Percentiles rank a stretch among this genome's conserved stretches.
Evolutionary conservation across 2,113 vertebrate species (phyloP).

Genomic region (Boleophthalmus pectinirostris): DNA sequence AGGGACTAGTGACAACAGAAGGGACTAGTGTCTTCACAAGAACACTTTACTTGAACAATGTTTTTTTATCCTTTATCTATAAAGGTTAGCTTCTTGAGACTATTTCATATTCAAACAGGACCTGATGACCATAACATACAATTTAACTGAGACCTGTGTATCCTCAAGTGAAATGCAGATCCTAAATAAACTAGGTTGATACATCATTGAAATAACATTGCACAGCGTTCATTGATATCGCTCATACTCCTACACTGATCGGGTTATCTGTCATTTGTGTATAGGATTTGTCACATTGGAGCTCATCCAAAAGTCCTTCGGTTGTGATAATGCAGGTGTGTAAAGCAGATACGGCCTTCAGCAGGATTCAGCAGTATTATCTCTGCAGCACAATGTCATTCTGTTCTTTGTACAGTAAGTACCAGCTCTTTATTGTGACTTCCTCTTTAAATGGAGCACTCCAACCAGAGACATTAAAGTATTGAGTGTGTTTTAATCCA

Average conservation of each 20-base stretch:
- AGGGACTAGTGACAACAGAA: too few species aligned
- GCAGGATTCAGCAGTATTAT: constrained; percentile 8
- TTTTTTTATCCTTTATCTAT: too few species aligned
- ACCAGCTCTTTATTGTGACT: constrained; percentile 4
- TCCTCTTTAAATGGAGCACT: constrained; percentile 6
- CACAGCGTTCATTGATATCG: neutral
- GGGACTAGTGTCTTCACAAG: too few species aligned
- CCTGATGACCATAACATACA: neutral
- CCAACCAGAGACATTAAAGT: constrained; percentile 13
- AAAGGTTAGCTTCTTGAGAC: neutral
- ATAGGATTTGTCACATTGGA: constrained; percentile 23
- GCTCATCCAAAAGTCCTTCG: constrained; percentile 11
- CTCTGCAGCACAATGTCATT: constrained; percentile 17
- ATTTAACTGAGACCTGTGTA: too few species aligned
- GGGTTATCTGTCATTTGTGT: constrained; percentile 15
- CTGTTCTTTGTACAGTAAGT: constrained; percentile 10
- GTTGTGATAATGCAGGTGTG: constrained; percentile 17
- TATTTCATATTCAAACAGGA: neutral
- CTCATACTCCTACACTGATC: constrained; percentile 6
- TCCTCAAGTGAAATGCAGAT: neutral
- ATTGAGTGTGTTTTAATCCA: constrained; percentile 28
- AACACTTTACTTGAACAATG: too few species aligned
- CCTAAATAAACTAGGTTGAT: neutral
- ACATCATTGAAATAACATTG: neutral
- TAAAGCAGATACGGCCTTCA: constrained; percentile 3